A percentile compares a stretch with the other conserved stretches of the same genome.
These are phyloP conservation scores for Rhinoderma darwinii DNA, from an alignment of 2,113 vertebrate species.

Conservation along the genomic window DNA sequence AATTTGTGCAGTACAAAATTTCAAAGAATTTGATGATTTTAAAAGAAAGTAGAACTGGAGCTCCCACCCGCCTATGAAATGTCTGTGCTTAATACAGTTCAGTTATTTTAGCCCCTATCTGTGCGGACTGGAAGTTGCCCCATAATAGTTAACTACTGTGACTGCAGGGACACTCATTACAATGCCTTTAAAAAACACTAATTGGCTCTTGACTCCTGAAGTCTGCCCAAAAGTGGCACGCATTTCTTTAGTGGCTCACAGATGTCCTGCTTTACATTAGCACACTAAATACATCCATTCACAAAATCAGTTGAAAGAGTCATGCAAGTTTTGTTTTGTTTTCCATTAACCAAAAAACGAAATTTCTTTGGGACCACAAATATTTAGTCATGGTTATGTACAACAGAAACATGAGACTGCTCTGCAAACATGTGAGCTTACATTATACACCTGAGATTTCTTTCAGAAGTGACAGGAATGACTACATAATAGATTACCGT, in stretches of 20 bases:
- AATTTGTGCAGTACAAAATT: background rate
- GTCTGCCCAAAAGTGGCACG: background rate
- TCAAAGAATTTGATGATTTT: background rate
- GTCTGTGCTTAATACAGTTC: background rate
- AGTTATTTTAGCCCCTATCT: background rate
- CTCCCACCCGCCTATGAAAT: background rate
- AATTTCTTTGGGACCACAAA: conserved; percentile 3
- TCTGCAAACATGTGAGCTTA: background rate
- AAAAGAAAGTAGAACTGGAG: background rate
- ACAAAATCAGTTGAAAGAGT: conserved; percentile 1
- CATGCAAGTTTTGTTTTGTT: background rate
- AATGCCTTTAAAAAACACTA: conserved; percentile 10
- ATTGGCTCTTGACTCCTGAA: conserved; percentile 42
- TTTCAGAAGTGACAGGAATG: background rate
- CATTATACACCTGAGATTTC: conserved; percentile 17
- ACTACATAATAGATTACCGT: background rate
- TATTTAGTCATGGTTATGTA: background rate
- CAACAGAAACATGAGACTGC: background rate
- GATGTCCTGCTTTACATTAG: conserved; percentile 17
- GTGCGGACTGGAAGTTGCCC: background rate
- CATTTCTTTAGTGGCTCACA: conserved; percentile 11
- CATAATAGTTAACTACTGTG: background rate
- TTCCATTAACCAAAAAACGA: background rate
- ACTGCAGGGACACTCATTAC: background rate
- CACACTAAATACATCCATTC: conserved; percentile 2